Base-by-base conservation (phyloP, 2,113 vertebrate species). In the Puma concolor region DNA sequence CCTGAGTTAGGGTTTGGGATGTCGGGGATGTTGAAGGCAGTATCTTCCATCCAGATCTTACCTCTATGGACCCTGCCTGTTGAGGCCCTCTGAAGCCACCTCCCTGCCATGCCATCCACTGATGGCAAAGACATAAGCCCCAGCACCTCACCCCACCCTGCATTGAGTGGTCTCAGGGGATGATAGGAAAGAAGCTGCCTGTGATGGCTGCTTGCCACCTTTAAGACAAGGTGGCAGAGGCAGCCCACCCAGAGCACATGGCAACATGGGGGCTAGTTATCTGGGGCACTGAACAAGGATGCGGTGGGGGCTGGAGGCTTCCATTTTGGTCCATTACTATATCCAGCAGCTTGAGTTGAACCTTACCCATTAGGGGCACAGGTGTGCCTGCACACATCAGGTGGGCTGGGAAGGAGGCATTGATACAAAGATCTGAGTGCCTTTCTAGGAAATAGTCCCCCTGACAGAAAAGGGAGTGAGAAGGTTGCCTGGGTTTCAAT, bases 21-120 rank as follows among this genome's bases (percentile, higher is more conserved):
- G 21, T 0, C 21, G 21, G 57, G 7, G 7, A 60, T 21, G 21
- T 21, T 23, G 38, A 19, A 25, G 63, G 3, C 0, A 38, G 23
- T 4, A 9, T 31, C 57, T 15, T 14, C 41, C 31, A 38, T 9
- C 14, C 0, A 69, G 5, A 16, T 17, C n/a, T 52, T 36, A 38
- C 38, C 21, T 25, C 31, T 15, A 0, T 0, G 38, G 31, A 54
- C 71, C 79, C 17, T 2, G 31, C 21, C 17, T 2, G 0, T 33
- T 23, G 4, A 1, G 3, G 4, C 4, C 44, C 0, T 5, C 16
- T 25, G 25, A 54, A 94, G 38, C 69, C 41, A 2, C 4, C 89
- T 67, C 52, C 12, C 90, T 67, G 60, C 74, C 79, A 72, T 3
- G 31, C 41, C 19, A 16, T 27, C 69, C 0, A 2, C 67, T 0